Conservation (phyloP, 2,888 invertebrate genomes). For the Drosophila yooni region DNA sequence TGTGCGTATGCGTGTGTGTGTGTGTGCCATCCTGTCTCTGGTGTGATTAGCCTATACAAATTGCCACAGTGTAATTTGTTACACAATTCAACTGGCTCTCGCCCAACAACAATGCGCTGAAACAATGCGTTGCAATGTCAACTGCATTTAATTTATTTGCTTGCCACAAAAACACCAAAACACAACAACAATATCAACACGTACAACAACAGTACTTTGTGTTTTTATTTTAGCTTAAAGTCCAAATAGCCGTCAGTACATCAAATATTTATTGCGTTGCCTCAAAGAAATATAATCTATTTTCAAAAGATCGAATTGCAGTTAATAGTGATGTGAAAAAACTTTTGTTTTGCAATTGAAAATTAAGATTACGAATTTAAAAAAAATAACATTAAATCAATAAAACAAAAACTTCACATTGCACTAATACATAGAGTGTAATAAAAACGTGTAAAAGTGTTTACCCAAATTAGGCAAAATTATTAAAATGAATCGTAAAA, state of each 20-base stretch:
- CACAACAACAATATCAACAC: conserved; percentile 14
- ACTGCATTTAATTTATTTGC: conserved; percentile 74
- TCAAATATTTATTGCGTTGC: conserved; percentile 58
- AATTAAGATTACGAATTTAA: background rate
- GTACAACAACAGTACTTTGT: conserved; percentile 8
- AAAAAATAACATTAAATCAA: background rate
- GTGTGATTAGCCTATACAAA: conserved; percentile 74
- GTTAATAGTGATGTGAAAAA: background rate
- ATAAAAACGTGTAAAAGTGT: background rate
- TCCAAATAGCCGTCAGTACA: conserved; percentile 51
- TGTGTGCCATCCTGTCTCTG: conserved; percentile 29
- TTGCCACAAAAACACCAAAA: conserved; percentile 17
- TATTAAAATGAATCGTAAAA: background rate
- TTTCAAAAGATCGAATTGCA: background rate
- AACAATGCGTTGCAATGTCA: conserved; percentile 35
- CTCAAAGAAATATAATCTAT: conserved; percentile 28
- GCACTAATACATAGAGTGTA: too few species aligned
- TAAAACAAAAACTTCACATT: background rate
- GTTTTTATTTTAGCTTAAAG: conserved; percentile 47
- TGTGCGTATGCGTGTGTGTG: conserved; percentile 8
- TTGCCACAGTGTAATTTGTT: conserved; percentile 68
- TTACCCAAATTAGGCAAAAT: background rate
- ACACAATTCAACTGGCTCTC: conserved; percentile 32
- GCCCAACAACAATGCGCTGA: conserved; percentile 20
- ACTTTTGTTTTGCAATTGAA: background rate